These are phyloP conservation scores for Gopherus evgoodei DNA, from an alignment of 2,113 vertebrate genomes.

Conservation along the genomic window DNA sequence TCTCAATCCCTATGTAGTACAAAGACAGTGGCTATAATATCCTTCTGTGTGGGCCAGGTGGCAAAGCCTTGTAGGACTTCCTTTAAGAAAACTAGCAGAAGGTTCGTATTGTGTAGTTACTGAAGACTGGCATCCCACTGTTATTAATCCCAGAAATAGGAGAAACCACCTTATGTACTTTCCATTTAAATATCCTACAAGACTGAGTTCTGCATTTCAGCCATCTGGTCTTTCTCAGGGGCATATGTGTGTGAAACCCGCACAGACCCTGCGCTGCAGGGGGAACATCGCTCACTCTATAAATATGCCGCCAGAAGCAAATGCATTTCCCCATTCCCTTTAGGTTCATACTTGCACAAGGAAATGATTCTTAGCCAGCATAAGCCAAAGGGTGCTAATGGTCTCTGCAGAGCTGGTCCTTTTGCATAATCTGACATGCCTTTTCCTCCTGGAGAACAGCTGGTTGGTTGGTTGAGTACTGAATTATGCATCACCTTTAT, in stretches of 20 bases:
- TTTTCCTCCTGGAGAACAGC: conserved; percentile 27
- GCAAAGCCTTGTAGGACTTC: background rate
- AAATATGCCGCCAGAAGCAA: conserved; percentile 11
- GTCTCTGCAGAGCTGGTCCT: background rate
- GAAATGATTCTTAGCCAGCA: background rate
- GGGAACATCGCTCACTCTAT: background rate
- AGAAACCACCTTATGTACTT: background rate
- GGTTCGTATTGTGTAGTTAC: background rate
- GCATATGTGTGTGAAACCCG: background rate
- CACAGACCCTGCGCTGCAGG: background rate
- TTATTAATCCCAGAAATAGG: background rate
- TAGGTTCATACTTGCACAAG: background rate
- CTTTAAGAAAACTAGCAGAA: background rate
- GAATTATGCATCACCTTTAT: conserved; percentile 18
- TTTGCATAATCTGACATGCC: background rate
- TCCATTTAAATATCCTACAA: background rate
- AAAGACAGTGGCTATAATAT: fast-evolving
- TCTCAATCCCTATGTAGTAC: background rate
- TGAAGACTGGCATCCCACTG: background rate
- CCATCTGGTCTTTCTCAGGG: background rate
- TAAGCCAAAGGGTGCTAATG: conserved; percentile 25
- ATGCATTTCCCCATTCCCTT: conserved; percentile 1
- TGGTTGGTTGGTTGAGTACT: background rate
- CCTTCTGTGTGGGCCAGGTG: background rate
- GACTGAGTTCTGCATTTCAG: fast-evolving